Evolutionary conservation across 2,113 vertebrate species (phyloP).

Genomic region (Rousettus leschenaultii): DNA sequence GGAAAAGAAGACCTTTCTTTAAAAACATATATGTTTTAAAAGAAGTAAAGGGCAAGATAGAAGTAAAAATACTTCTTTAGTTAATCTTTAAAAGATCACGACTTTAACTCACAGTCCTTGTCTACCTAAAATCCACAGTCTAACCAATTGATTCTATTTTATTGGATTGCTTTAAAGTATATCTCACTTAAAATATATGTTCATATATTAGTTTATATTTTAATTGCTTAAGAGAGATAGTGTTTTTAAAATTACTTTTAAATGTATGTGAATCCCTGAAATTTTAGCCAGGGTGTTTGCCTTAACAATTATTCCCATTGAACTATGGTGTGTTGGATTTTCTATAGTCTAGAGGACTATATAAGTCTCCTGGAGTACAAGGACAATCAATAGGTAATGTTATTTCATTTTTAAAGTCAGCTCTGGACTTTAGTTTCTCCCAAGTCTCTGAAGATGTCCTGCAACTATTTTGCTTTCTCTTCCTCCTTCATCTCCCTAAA

Average conservation of each 20-base stretch:
- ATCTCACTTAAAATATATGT: not conserved
- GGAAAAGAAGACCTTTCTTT: slow-evolving; percentile 21
- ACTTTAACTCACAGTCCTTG: not conserved
- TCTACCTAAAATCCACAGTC: not conserved
- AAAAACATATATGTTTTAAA: not conserved
- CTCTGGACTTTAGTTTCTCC: not conserved
- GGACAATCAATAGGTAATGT: not conserved
- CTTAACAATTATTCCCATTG: not conserved
- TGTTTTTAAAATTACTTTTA: not conserved
- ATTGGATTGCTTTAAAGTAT: not conserved
- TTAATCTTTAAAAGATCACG: not conserved
- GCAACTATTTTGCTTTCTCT: not conserved
- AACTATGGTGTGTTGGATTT: not conserved
- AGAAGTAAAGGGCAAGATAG: not conserved
- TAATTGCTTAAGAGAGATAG: not conserved
- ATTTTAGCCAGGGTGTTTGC: not conserved
- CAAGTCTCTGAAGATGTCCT: not conserved
- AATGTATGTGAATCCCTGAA: not conserved
- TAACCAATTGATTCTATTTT: not conserved
- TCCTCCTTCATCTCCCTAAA: not conserved
- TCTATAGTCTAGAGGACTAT: not conserved
- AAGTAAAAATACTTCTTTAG: slow-evolving; percentile 5
- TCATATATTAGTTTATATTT: not conserved
- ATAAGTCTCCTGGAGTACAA: not conserved
- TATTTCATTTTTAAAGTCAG: not conserved